These are phyloP conservation scores for Paelopatides confundens DNA, from an alignment of 53 echinoderm and acorn worm genomes.

Conservation along the genomic window DNA sequence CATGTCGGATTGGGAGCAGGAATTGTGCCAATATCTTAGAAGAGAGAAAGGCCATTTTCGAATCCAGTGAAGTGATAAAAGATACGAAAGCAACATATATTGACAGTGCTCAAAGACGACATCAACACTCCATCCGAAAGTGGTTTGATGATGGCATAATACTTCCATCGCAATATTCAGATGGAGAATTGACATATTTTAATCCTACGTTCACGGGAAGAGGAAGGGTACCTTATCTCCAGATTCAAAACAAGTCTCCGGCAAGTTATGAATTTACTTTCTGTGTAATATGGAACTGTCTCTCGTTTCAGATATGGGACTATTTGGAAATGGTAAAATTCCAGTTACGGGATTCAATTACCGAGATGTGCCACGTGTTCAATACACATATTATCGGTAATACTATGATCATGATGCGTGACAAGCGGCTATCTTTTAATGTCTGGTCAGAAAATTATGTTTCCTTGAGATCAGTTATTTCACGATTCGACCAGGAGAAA, in stretches of 20 bases:
- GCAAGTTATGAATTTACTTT: no score
- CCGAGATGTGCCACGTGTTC: constrained; percentile 15
- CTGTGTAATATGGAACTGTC: not conserved
- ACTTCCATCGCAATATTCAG: not conserved
- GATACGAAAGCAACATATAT: not conserved
- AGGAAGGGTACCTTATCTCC: not conserved
- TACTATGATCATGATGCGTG: not conserved
- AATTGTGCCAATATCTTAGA: not conserved
- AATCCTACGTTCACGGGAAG: constrained; percentile 19
- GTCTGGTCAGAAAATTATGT: not conserved
- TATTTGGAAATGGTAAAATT: not conserved
- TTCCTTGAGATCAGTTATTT: not conserved
- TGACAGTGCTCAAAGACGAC: not conserved
- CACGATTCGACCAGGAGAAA: not conserved
- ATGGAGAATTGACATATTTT: not conserved
- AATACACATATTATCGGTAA: not conserved
- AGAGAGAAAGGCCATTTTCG: not conserved
- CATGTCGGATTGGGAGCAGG: not conserved
- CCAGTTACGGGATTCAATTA: not conserved
- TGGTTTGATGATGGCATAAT: constrained; percentile 29
- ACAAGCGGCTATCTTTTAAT: not conserved
- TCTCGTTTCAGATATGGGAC: constrained; percentile 33
- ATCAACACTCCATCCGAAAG: not conserved
- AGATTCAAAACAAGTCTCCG: not conserved
- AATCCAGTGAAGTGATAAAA: not conserved